Conservation (phyloP, 2,888 invertebrate species). For the Fragum whitleyi region DNA sequence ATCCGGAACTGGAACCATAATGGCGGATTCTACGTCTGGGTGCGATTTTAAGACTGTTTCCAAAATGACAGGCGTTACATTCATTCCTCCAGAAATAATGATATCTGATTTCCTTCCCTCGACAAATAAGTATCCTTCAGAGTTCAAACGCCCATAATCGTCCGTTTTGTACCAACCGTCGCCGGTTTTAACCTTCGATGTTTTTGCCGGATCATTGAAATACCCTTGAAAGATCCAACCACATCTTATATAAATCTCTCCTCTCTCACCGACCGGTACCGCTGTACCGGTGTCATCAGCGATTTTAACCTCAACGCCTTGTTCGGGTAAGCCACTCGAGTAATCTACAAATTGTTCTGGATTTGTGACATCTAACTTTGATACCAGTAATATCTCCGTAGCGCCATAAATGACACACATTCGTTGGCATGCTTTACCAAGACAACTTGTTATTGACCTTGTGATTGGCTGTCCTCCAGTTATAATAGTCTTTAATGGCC, state of each 20-base stretch:
- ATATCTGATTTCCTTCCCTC: slow-evolving; percentile 46
- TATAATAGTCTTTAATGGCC: slow-evolving; percentile 26
- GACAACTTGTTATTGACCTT: not conserved
- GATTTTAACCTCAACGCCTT: slow-evolving; percentile 45
- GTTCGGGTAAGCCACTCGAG: slow-evolving; percentile 27
- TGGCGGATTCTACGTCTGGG: slow-evolving; percentile 35
- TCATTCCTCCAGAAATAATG: slow-evolving; percentile 46
- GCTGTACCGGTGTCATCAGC: slow-evolving; percentile 28
- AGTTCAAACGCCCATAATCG: slow-evolving; percentile 44
- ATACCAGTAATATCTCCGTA: not conserved
- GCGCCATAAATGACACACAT: slow-evolving; percentile 2
- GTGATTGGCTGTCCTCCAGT: slow-evolving; percentile 40
- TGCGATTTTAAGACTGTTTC: slow-evolving; percentile 32
- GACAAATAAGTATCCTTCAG: slow-evolving; percentile 37
- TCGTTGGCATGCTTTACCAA: not conserved
- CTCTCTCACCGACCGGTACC: slow-evolving; percentile 32
- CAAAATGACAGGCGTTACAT: slow-evolving; percentile 38
- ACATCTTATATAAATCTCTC: slow-evolving; percentile 50
- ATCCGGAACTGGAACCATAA: slow-evolving; percentile 59
- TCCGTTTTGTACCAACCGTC: slow-evolving; percentile 57
- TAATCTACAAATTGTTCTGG: slow-evolving; percentile 29
- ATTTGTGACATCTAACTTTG: not conserved
- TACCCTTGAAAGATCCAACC: slow-evolving; percentile 30
- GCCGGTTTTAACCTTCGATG: not conserved
- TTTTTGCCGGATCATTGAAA: slow-evolving; percentile 44